phyloP scores from a whole-genome alignment of 2,888 invertebrate genomes.

The Athalia cordata region DNA sequence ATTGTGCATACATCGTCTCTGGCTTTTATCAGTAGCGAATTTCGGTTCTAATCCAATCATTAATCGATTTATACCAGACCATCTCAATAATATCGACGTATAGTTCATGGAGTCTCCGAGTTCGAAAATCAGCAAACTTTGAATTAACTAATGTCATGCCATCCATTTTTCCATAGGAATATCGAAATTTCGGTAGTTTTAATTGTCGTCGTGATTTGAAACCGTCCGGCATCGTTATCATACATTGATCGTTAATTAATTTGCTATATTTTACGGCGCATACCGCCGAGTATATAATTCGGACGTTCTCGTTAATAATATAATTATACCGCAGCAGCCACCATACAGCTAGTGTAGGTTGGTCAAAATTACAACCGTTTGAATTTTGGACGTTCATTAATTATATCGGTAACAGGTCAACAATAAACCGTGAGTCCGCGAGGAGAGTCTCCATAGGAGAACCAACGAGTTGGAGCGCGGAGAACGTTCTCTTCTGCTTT shows the following conservation, averaged over 20 bases:
- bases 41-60: not conserved
- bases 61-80: not conserved
- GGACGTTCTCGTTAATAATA: conserved; percentile 26
- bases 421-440: not conserved
- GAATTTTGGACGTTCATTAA: not conserved
- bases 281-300: not conserved
- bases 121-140: not conserved
- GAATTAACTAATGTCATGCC: no score
- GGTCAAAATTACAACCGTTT: conserved; percentile 8
- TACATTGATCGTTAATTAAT: not conserved
- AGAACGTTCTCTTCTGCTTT: no score
- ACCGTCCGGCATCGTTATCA: not conserved
- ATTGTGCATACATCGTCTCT: not conserved
- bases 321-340: not conserved
- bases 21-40: not conserved
- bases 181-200: not conserved
- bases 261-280: conserved; percentile 18
- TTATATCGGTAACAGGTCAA: not conserved
- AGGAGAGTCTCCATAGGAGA: not conserved
- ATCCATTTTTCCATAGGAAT: no score
- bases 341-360: not conserved
- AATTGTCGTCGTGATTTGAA: not conserved
- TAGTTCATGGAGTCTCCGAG: not conserved
- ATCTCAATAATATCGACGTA: not conserved
- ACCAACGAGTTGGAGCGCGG: no score